Conservation (phyloP, 2,797 vertebrate genomes). For the Menidia menidia region DNA sequence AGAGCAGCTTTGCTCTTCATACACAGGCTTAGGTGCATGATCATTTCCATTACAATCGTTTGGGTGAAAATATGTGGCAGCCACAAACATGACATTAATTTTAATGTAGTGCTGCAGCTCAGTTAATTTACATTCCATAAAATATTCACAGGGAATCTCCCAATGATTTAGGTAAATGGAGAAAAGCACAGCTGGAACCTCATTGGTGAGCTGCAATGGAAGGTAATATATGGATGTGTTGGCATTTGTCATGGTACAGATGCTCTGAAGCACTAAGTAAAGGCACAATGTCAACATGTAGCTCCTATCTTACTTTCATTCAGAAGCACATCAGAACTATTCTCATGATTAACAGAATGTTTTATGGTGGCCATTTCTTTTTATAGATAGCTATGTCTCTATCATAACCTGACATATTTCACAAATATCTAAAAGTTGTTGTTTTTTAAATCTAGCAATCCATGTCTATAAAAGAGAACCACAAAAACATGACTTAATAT, state of each 20-base stretch:
- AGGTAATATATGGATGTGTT: constrained; percentile 24
- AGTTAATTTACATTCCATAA: constrained; percentile 79
- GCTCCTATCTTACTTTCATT: constrained; percentile 20
- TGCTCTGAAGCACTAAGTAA: constrained; percentile 17
- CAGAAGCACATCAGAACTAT: constrained; percentile 13
- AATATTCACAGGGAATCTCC: constrained; percentile 78
- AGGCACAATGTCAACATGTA: constrained; percentile 1
- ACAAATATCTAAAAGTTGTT: no score
- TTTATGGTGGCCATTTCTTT: neutral
- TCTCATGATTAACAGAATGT: neutral
- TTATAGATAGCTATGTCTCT: no score
- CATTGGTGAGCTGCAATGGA: constrained; percentile 26
- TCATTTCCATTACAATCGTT: constrained; percentile 81
- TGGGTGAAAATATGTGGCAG: constrained; percentile 73
- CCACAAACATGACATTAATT: constrained; percentile 81
- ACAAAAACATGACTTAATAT: no score
- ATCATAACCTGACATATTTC: no score
- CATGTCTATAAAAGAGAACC: no score
- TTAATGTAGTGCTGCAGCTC: constrained; percentile 75
- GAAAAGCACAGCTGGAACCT: constrained; percentile 46
- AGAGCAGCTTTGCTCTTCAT: constrained; percentile 62
- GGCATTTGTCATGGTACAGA: constrained; percentile 22
- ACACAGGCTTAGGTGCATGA: constrained; percentile 73
- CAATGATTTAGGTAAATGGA: constrained; percentile 66
- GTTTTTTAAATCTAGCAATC: no score